A percentile compares a stretch with the other conserved stretches of the same genome.
Evolutionary conservation across 2,113 vertebrate genomes (phyloP).

Genomic region (Odobenus rosmarus): DNA sequence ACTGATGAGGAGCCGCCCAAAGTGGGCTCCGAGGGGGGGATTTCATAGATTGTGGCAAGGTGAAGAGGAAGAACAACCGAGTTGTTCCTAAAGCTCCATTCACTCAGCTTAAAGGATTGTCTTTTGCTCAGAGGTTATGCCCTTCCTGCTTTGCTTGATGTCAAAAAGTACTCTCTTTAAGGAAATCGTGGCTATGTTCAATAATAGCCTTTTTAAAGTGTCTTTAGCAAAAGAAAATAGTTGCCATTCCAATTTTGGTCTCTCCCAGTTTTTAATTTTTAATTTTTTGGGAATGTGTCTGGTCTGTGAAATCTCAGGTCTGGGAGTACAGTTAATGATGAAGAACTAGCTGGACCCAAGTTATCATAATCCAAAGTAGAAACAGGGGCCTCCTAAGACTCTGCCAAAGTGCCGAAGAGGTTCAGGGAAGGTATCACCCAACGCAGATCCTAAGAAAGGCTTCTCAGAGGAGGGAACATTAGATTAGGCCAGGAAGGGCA

Average conservation of each 20-base stretch:
- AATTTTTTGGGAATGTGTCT: neutral
- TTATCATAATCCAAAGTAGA: neutral
- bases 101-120: neutral
- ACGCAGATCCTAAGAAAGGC: neutral
- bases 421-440: neutral
- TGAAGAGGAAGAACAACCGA: neutral
- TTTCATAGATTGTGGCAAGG: neutral
- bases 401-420: accelerated
- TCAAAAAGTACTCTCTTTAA: neutral
- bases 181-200: neutral
- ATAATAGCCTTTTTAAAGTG: neutral
- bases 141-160: neutral
- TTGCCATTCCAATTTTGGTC: neutral
- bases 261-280: neutral
- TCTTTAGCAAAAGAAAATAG: neutral
- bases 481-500: neutral
- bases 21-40: neutral
- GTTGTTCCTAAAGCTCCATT: neutral
- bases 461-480: neutral
- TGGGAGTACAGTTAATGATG: neutral
- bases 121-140: neutral
- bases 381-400: neutral
- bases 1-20: neutral
- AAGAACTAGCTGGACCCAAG: neutral
- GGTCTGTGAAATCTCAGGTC: neutral